Conservation (phyloP, 2,113 vertebrate genomes). For the Podarcis raffonei region DNA sequence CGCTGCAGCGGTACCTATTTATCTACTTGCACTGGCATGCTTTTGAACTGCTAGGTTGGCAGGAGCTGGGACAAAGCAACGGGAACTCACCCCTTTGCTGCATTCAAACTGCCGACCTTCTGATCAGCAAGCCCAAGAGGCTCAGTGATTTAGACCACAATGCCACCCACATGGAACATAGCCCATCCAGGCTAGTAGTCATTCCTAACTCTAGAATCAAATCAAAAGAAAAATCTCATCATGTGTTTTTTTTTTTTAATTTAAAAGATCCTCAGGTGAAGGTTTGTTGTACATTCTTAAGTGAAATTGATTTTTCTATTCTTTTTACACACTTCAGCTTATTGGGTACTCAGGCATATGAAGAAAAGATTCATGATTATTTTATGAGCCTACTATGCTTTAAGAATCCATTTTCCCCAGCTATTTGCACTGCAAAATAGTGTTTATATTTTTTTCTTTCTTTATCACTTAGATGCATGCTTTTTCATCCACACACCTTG, state of each 20-base stretch:
- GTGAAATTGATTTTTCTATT: neutral
- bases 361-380: neutral
- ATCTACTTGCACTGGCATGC: no score
- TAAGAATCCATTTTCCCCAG: neutral
- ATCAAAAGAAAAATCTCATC: no score
- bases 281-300: neutral
- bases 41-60: no score
- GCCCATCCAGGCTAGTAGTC: no score
- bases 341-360: neutral
- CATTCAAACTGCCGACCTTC: no score
- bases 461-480: slow-evolving; percentile 1
- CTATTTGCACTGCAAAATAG: neutral
- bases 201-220: no score
- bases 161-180: no score
- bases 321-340: neutral
- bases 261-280: neutral
- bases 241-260: neutral
- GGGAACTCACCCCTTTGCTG: fast-evolving
- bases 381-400: neutral
- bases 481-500: neutral
- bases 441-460: neutral
- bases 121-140: no score
- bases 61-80: no score
- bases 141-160: no score
- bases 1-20: no score